Evolutionary conservation across 2,113 vertebrate species (phyloP).

Genomic region (Tretioscincus oriximinensis): DNA sequence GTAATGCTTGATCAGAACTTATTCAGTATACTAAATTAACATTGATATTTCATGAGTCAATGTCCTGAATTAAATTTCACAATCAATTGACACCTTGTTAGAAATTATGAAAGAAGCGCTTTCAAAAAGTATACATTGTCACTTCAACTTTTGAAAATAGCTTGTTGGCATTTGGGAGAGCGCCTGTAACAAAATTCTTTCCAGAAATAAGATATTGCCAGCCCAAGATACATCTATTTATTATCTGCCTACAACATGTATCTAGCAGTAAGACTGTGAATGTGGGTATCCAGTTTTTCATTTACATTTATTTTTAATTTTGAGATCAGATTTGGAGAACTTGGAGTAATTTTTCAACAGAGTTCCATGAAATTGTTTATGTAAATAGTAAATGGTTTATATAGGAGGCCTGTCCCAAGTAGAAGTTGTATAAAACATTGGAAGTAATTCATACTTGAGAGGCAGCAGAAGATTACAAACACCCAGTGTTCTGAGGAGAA

Average conservation of each 20-base stretch:
- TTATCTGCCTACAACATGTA: background rate
- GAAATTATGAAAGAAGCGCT: background rate
- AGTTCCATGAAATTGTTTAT: background rate
- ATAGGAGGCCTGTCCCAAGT: constrained; percentile 25
- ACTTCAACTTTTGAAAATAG: background rate
- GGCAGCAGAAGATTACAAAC: constrained; percentile 57
- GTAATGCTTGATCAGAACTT: background rate
- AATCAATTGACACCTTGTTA: background rate
- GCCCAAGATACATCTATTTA: background rate
- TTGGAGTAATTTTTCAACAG: background rate
- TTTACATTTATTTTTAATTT: background rate
- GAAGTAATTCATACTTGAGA: constrained; percentile 47
- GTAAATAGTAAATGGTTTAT: constrained; percentile 6
- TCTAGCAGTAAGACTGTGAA: background rate
- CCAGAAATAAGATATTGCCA: background rate
- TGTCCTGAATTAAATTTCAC: background rate
- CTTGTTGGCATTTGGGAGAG: constrained; percentile 5
- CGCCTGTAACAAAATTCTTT: background rate
- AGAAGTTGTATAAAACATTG: constrained; percentile 5
- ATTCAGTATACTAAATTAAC: background rate
- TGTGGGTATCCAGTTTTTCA: background rate
- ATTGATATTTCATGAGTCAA: background rate
- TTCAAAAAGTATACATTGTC: background rate
- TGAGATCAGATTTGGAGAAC: background rate
- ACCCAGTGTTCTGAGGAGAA: constrained; percentile 57